phyloP scores from a whole-genome alignment of 2,797 vertebrate genomes.

The Hypotaenidia okinawae region DNA sequence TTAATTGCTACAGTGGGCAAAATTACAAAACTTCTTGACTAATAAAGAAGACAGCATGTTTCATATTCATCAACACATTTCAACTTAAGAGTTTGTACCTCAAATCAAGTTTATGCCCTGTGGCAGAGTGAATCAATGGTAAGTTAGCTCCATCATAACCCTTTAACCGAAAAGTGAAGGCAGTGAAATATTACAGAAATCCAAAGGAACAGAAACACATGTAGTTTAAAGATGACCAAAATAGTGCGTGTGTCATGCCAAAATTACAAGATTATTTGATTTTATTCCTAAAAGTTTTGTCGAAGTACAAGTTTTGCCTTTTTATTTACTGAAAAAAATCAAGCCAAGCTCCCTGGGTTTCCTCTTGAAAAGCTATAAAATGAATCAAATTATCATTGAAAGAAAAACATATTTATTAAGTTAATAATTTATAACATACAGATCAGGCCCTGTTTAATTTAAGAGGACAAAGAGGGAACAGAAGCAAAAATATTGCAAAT shows the following conservation, averaged over 20 bases:
- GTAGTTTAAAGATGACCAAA: neutral
- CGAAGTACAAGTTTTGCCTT: neutral
- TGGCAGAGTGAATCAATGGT: neutral
- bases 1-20: neutral
- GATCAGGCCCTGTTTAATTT: neutral
- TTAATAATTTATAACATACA: neutral
- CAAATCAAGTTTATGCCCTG: neutral
- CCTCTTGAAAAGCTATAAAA: neutral
- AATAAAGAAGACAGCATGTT: neutral
- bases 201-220: neutral
- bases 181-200: neutral
- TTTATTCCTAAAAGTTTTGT: neutral
- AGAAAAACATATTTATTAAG: neutral
- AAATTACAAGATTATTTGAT: neutral
- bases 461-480: neutral
- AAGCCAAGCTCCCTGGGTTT: neutral
- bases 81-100: neutral
- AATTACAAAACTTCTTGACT: neutral
- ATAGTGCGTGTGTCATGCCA: neutral
- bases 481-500: neutral
- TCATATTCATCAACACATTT: neutral
- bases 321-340: neutral
- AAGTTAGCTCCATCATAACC: neutral
- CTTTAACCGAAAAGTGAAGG: neutral
- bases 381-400: neutral